These are phyloP conservation scores for Diglossa cyanea DNA, from an alignment of 2,797 vertebrate species.

Conservation along the genomic window DNA sequence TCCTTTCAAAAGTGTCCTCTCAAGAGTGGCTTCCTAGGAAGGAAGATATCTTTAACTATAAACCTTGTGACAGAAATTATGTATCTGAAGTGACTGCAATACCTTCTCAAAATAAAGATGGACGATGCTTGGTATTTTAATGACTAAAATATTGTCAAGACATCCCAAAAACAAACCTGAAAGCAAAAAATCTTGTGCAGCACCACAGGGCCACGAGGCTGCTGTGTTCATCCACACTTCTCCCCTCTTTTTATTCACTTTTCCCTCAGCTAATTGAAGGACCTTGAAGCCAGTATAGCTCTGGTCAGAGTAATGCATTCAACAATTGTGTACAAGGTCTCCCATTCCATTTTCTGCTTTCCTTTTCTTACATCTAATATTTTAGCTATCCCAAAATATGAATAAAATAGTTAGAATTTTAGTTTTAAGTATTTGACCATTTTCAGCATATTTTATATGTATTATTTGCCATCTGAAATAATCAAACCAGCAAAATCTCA, in stretches of 20 bases:
- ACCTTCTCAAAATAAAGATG: background rate
- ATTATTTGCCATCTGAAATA: background rate
- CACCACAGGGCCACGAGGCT: background rate
- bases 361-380: background rate
- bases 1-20: background rate
- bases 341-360: background rate
- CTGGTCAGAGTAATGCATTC: background rate
- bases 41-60: background rate
- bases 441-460: background rate
- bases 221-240: background rate
- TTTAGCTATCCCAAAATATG: background rate
- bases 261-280: background rate
- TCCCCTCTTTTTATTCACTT: background rate
- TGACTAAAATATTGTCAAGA: background rate
- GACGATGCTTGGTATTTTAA: background rate
- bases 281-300: background rate
- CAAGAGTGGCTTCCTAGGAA: background rate
- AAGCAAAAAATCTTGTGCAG: background rate
- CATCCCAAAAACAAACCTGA: background rate
- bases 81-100: background rate
- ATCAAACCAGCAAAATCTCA: background rate
- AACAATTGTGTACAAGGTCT: background rate
- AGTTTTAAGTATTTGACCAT: background rate
- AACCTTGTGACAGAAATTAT: background rate
- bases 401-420: background rate